Evolutionary conservation across 2,797 vertebrate species (phyloP).

Genomic region (Notolabrus celidotus): DNA sequence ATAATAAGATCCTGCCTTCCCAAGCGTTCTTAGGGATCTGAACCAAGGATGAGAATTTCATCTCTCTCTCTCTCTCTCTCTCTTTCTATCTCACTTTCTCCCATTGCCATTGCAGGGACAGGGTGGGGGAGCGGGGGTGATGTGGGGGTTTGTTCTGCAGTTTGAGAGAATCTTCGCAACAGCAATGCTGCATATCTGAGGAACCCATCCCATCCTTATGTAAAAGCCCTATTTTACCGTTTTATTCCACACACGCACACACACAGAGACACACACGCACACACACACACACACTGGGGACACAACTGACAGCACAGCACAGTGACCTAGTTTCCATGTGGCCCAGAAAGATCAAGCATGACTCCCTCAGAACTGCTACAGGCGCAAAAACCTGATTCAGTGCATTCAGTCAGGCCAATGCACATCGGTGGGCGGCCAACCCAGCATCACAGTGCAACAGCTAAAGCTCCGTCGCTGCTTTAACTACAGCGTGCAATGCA

Average conservation of each 20-base stretch:
- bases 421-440: conserved; percentile 47
- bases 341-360: conserved; percentile 80
- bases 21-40: conserved; percentile 78
- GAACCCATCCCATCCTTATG: conserved; percentile 78
- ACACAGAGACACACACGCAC: conserved; percentile 38
- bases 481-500: conserved; percentile 10
- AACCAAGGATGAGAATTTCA: conserved; percentile 80
- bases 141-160: conserved; percentile 52
- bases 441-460: conserved; percentile 24
- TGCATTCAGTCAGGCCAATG: conserved; percentile 60
- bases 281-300: conserved; percentile 40
- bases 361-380: conserved; percentile 74
- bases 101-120: conserved; percentile 39
- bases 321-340: conserved; percentile 86
- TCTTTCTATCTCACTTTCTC: conserved; percentile 39
- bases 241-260: conserved; percentile 54
- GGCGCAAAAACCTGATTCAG: conserved; percentile 72
- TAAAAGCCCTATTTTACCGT: conserved; percentile 80
- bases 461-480: conserved; percentile 4
- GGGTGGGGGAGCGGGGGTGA: conserved; percentile 18
- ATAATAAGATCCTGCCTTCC: conserved; percentile 82
- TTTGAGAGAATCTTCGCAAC: conserved; percentile 76
- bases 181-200: conserved; percentile 68
- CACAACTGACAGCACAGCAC: conserved; percentile 73
- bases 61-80: conserved; percentile 60